Base-by-base conservation (phyloP, 2,797 vertebrate species). In the Buceros bicornis region DNA sequence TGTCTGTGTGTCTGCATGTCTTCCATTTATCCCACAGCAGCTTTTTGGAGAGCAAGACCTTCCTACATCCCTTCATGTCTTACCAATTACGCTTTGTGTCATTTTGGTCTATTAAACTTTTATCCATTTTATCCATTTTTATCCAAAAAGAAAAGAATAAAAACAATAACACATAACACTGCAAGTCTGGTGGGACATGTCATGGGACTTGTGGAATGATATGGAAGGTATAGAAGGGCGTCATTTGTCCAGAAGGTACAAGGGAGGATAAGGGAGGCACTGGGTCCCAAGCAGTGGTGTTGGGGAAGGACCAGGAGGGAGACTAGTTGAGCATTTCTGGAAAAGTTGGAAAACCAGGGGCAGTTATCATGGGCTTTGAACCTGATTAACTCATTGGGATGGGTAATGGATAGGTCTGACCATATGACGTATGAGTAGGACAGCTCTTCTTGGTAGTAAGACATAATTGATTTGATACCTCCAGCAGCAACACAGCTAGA, bases 1-100 rank as follows among this genome's bases (percentile, higher is more conserved):
- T 18, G 1, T 53, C 3, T 50, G 8, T 72, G 0, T 35, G 6
- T 56, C 4, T 33, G 5, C 48, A 2, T 51, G 17, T 65, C n/a
- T 91, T 93, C 24, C n/a, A 21, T 84, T 74, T 89, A 51, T 66
- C 31, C 7, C 15, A 42, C 3, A 17, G 3, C 6, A 81, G 31
- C 2, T 72, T 74, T 88, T 82, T 48, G 13, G n/a, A 82, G 17
- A 69, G 3, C 47, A 69, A 83, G 3, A 17, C 19, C 16, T 80
- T 90, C 26, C 24, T 33, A 35, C 6, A 58, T 25, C 16, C 5
- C 33, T 93, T 83, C 17, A 6, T 29, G 28, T 83, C n/a, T 69
- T 56, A 88, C 12, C 22, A 57, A 64, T 33, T 56, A 5, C 0
- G 2, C 45, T 83, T 65, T 11, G 6, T 25, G 13, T 54, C 4